These are phyloP conservation scores for Myiagra hebetior DNA, from an alignment of 2,113 vertebrate genomes.

Conservation along the genomic window DNA sequence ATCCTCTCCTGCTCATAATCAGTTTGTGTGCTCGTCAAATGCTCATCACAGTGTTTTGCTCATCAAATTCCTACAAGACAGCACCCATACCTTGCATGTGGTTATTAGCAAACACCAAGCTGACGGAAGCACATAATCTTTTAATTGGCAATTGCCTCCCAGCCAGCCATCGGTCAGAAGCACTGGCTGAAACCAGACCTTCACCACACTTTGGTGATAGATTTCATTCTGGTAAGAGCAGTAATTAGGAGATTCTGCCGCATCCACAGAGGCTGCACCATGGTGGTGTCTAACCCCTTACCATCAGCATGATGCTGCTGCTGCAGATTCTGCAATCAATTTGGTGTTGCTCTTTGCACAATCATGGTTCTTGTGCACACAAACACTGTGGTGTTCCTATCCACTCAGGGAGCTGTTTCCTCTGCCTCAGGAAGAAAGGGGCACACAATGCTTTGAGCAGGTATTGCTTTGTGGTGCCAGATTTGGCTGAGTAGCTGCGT, in stretches of 20 bases:
- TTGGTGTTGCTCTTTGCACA: not conserved
- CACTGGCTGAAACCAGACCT: not conserved
- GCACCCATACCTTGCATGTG: not conserved
- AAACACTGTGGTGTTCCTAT: not conserved
- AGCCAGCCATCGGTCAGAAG: not conserved
- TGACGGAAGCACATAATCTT: not conserved
- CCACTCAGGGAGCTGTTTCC: not conserved
- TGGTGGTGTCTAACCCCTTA: not conserved
- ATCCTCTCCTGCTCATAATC: not conserved
- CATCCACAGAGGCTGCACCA: not conserved
- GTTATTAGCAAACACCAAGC: not conserved
- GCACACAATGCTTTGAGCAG: not conserved
- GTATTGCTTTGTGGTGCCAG: not conserved
- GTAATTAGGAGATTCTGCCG: not conserved
- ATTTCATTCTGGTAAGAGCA: not conserved
- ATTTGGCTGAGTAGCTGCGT: not conserved
- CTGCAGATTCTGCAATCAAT: not conserved
- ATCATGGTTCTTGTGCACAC: rapidly evolving
- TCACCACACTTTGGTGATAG: rapidly evolving
- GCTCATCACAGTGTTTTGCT: not conserved
- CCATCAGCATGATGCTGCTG: not conserved
- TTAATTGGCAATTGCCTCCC: not conserved
- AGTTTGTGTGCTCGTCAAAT: not conserved
- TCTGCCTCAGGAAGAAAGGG: not conserved
- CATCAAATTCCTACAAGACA: not conserved